Base-by-base conservation (phyloP, 2,888 invertebrate species). In the Clunio marinus region DNA sequence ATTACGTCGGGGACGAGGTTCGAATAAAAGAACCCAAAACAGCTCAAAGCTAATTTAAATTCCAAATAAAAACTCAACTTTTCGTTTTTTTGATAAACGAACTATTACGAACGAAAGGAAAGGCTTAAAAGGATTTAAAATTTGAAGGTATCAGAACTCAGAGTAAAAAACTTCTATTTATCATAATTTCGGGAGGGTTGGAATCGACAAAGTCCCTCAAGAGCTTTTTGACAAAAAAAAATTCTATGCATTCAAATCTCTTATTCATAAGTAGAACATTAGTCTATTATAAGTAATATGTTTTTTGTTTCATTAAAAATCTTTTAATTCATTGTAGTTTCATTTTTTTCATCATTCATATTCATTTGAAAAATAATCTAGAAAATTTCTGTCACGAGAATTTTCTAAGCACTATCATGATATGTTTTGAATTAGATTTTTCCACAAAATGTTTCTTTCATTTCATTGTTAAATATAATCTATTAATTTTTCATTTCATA, bases 391-490 rank as follows among this genome's bases (percentile, higher is more conserved):
- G 13, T 66, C 17, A 46, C 8, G 55, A 55, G 46, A 66, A 66
- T 55, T 66, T 66, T 55, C 66, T 66, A 66, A 66, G 66, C 66
- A 66, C 66, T 55, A 63, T 55, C 28, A 28, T 66, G 66, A 66
- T 66, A 66, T 66, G 66, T 66, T 46, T 66, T 66, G 28, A 46
- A 66, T 66, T 55, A 37, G 24, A 51, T 51, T 51, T 51, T 20
- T 51, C 51, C 17, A 51, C 5, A 41, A 63, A 45, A 63, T n/a
- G 20, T 25, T 60, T 37, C 20, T 60, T 25, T 57, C 27, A 25
- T 37, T 32, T 65, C 63, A 46, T 65, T 62, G 15, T 66, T 66
- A 27, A 15, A 37, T 63, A 45, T 46, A 46, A 63, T 41, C 45
- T 63, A 15, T 13, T n/a, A n/a, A n/a, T n/a, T 59, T 59, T 59